Conservation (phyloP, 2,888 invertebrate genomes). For the Sclerodermus sp. region DNA sequence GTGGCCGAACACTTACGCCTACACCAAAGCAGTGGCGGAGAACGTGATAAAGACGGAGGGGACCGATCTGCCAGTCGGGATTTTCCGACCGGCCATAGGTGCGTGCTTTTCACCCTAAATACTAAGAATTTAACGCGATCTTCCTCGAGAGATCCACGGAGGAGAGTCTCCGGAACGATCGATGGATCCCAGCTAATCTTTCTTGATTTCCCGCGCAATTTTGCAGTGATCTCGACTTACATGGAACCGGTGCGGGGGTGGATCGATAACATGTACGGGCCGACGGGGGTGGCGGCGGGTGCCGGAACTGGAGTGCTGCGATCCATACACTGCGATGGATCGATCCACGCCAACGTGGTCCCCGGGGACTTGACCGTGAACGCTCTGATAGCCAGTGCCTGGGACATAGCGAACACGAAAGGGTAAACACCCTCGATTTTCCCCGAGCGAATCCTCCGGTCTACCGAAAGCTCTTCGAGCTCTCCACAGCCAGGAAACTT, state of each 20-base stretch:
- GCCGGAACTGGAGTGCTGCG: conserved; percentile 78
- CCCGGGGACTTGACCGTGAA: conserved; percentile 85
- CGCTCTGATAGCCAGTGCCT: conserved; percentile 76
- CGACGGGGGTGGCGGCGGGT: conserved; percentile 74
- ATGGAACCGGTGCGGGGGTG: conserved; percentile 79
- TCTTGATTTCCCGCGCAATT: too few relatives aligned
- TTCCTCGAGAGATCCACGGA: too few relatives aligned
- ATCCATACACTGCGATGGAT: conserved; percentile 71
- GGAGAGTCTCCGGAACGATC: too few relatives aligned
- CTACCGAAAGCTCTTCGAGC: too few relatives aligned
- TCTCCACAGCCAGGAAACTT: too few relatives aligned
- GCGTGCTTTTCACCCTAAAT: not conserved
- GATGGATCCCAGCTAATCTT: not conserved
- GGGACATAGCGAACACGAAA: conserved; percentile 65
- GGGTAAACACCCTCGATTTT: too few relatives aligned
- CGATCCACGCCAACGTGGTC: conserved; percentile 76
- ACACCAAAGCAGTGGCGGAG: conserved; percentile 89
- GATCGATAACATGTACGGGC: conserved; percentile 91
- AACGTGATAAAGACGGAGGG: conserved; percentile 70
- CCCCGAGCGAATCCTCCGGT: too few relatives aligned
- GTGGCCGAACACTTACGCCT: conserved; percentile 89
- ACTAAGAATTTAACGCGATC: not conserved
- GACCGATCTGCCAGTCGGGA: conserved; percentile 74
- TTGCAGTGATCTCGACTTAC: conserved; percentile 68
- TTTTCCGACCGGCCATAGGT: conserved; percentile 86